Evolutionary conservation across 2,888 invertebrate species (phyloP).

Genomic region (Pyrrhosoma nymphula): DNA sequence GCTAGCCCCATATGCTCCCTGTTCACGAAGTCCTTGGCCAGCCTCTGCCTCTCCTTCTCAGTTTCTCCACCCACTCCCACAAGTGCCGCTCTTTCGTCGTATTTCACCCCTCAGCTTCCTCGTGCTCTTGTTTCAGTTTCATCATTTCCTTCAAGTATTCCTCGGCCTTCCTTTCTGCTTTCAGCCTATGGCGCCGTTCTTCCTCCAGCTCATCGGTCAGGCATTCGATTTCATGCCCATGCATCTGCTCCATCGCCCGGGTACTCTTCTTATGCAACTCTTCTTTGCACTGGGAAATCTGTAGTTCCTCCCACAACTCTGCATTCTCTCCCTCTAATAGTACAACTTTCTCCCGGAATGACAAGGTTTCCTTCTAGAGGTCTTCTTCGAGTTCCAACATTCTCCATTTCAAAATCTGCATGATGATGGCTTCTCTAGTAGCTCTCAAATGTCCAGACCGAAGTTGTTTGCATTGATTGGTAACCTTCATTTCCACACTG

Average conservation of each 20-base stretch:
- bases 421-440: not conserved
- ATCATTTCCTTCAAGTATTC: no score
- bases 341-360: not conserved
- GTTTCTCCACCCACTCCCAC: not conserved
- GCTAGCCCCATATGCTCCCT: not conserved
- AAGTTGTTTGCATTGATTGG: not conserved
- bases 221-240: not conserved
- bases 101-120: not conserved
- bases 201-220: not conserved
- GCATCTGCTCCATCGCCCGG: not conserved
- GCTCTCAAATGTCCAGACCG: not conserved
- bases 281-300: not conserved
- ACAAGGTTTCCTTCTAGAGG: not conserved
- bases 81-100: not conserved
- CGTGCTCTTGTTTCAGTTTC: not conserved
- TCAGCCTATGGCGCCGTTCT: not conserved
- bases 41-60: not conserved
- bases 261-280: no score
- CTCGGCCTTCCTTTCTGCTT: not conserved
- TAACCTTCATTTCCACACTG: not conserved
- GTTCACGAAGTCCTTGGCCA: not conserved
- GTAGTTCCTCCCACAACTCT: not conserved
- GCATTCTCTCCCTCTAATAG: not conserved
- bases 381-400: not conserved
- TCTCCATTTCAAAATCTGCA: not conserved